These are phyloP conservation scores for Catocala fraxini DNA, from an alignment of 2,888 invertebrate species.

Conservation along the genomic window DNA sequence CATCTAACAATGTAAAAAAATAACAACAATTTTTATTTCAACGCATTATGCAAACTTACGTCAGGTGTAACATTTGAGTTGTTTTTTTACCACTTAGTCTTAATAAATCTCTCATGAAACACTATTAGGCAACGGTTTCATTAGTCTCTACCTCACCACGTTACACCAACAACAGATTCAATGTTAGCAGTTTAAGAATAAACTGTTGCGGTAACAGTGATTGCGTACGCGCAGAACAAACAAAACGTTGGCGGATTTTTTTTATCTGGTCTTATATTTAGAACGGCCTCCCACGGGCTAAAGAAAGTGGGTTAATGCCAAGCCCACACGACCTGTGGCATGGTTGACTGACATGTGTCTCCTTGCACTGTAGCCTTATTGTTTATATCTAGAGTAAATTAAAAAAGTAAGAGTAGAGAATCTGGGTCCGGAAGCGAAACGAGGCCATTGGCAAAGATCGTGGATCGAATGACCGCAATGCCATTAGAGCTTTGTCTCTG, in stretches of 20 bases:
- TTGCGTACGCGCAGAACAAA: slow-evolving; percentile 70
- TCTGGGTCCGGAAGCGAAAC: slow-evolving; percentile 62
- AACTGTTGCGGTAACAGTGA: slow-evolving; percentile 69
- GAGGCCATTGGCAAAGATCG: slow-evolving; percentile 66
- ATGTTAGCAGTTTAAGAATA: slow-evolving; percentile 69
- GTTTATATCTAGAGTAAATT: slow-evolving; percentile 51
- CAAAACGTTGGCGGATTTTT: slow-evolving; percentile 69
- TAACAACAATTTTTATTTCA: neutral
- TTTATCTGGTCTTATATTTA: slow-evolving; percentile 75
- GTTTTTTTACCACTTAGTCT: slow-evolving; percentile 10
- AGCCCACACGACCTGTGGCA: slow-evolving; percentile 78
- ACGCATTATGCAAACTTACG: neutral
- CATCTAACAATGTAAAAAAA: neutral
- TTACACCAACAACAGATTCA: slow-evolving; percentile 51
- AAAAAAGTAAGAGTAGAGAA: slow-evolving; percentile 56
- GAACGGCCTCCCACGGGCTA: slow-evolving; percentile 82
- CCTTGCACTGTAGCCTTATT: slow-evolving; percentile 61
- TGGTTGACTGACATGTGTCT: slow-evolving; percentile 72
- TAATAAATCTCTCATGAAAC: slow-evolving; percentile 30
- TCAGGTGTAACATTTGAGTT: no score
- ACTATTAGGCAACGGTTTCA: slow-evolving; percentile 22
- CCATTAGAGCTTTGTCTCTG: slow-evolving; percentile 12
- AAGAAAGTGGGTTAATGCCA: slow-evolving; percentile 84
- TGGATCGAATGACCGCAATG: slow-evolving; percentile 34
- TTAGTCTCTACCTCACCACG: slow-evolving; percentile 45